Evolutionary conservation across 2,888 invertebrate species (phyloP), one percentile per base, ranked within the genome.

Genomic region (Eulithis testata): DNA sequence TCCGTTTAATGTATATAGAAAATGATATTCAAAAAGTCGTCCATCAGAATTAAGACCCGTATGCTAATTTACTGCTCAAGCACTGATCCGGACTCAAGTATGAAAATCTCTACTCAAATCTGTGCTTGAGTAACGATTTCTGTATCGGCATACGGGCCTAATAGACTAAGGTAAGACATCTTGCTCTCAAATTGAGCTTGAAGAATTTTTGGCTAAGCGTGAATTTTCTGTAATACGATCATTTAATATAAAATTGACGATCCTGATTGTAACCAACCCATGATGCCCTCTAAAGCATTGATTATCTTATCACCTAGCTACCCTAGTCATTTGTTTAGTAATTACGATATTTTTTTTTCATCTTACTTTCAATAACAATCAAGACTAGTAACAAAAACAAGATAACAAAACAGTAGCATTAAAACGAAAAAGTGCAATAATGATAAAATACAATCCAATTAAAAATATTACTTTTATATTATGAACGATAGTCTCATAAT

Each of bases 391-490:
- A 63, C 56, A 57, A 40, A 37, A 53, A 47, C 21, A 57, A 56
- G 36, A 53, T 53, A 59, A 64, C 64, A 65, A 64, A 64, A 57
- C 63, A 63, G 53, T 21, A 43, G 40, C 37, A 47, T 57, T 53
- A 2, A 44, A 52, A 43, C 53, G 21, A 45, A 44, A 21, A 53
- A 52, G 51, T 56, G 57, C 56, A 56, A 56, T 45, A 6, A 52
- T 63, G 51, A 63, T 45, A 63, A 45, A 37, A 57, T 7, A 45
- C 50, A 21, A 54, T 43, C 52, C 31, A 21, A 53, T 31, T 11
- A 40, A 57, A 57, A 57, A 57, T 45, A 11, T 45, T 27, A 5
- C 21, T 53, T 31, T 14, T 1, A 37, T 7, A 52, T n/a, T 9
- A 40, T 40, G 40, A 40, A 40, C 40, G 40, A 40, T 40, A 40